Conservation (phyloP, 2,113 vertebrate species). For the Melierax canorus region DNA sequence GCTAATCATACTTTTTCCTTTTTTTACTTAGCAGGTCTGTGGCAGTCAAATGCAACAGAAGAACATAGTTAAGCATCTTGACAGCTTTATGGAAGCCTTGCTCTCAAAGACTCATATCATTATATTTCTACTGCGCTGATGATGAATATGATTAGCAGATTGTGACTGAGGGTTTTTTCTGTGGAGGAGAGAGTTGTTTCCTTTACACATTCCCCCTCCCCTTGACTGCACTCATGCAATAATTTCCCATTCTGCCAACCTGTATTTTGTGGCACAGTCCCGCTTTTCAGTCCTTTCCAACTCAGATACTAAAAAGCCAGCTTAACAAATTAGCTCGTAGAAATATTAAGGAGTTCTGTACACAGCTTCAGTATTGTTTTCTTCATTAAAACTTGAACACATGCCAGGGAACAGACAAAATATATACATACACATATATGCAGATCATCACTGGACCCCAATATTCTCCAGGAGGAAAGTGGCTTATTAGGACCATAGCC, state of each 20-base stretch:
- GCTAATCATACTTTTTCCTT: neutral
- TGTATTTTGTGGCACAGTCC: neutral
- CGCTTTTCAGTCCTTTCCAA: neutral
- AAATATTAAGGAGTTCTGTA: neutral
- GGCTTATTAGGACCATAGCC: neutral
- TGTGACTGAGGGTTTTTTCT: neutral
- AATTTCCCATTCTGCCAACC: neutral
- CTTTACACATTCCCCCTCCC: neutral
- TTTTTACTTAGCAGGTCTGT: neutral
- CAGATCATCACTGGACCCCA: neutral
- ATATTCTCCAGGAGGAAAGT: neutral
- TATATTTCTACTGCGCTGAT: neutral
- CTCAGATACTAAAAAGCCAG: neutral
- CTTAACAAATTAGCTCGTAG: neutral
- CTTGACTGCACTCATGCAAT: neutral
- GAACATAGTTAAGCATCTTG: neutral
- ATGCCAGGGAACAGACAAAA: neutral
- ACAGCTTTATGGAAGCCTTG: conserved; percentile 21
- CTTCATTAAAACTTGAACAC: neutral
- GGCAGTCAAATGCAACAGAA: neutral
- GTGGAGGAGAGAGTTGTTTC: neutral
- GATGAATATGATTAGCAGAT: conserved; percentile 3
- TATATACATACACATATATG: neutral
- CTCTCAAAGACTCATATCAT: neutral
- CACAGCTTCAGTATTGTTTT: neutral